A percentile compares a stretch with the other conserved stretches of the same genome.
phyloP scores from a whole-genome alignment of 2,113 vertebrate species.

The Spilogale gracilis region DNA sequence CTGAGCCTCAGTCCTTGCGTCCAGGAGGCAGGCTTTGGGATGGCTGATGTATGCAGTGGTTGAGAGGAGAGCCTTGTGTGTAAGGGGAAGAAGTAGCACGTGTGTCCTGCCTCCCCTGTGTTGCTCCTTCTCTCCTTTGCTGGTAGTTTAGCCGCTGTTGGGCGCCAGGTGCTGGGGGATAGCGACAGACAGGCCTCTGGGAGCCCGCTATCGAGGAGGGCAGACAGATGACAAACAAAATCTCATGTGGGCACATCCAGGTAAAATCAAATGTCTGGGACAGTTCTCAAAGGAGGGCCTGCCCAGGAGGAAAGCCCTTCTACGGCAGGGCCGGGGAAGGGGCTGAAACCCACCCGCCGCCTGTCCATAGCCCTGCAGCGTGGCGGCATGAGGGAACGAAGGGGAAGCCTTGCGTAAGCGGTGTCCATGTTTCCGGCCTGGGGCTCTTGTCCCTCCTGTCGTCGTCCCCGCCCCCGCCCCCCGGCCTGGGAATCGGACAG shows the following conservation, averaged over 20 bases:
- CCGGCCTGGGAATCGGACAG: neutral
- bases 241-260: neutral
- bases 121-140: neutral
- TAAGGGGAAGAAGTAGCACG: too few species aligned
- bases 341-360: neutral
- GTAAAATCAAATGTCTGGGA: neutral
- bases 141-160: neutral
- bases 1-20: neutral
- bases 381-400: neutral
- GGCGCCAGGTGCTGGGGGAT: neutral
- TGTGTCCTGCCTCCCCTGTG: neutral
- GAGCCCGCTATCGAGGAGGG: neutral
- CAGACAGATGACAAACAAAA: neutral
- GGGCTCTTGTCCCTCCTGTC: neutral
- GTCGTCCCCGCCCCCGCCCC: too few species aligned
- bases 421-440: neutral
- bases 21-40: rapidly evolving
- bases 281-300: neutral
- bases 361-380: neutral
- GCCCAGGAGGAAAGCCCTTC: neutral
- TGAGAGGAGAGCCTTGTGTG: neutral
- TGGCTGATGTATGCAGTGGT: neutral
- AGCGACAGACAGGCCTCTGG: neutral
- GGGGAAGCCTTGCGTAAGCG: neutral
- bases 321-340: neutral